phyloP scores from a whole-genome alignment of 1,140 invertebrate genomes.

The Papilio aristodemus region DNA sequence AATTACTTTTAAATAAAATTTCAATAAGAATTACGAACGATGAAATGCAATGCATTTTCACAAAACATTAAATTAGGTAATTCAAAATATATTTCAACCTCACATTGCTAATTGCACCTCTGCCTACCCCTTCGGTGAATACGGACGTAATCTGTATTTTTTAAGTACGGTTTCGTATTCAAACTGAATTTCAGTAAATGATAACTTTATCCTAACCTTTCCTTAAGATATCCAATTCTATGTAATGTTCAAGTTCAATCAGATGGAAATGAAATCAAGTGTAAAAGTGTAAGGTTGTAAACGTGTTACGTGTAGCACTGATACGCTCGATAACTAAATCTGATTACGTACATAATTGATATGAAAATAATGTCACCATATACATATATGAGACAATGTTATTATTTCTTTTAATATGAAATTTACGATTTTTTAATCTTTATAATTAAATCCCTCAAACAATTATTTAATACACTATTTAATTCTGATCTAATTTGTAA shows the following conservation, averaged over 20 bases:
- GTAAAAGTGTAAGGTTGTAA: constrained; percentile 1
- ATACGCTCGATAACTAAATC: not conserved
- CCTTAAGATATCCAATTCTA: not conserved
- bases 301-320: not conserved
- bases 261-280: constrained; percentile 3
- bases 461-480: not conserved
- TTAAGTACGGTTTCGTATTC: not conserved
- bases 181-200: not conserved
- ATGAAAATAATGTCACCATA: no score
- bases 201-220: not conserved
- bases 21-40: no score
- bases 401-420: no score
- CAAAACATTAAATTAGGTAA: no score
- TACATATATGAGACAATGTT: no score
- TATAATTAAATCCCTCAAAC: not conserved
- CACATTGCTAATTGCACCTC: no score
- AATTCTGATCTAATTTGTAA: not conserved
- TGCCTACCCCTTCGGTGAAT: no score
- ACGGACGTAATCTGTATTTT: no score
- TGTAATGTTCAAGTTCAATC: not conserved
- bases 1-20: no score
- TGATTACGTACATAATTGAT: not conserved
- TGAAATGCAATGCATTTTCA: no score
- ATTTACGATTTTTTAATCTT: no score
- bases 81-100: no score